Evolutionary conservation across 2,113 vertebrate genomes (phyloP).

Genomic region (Pseudorhombus dupliciocellatus): DNA sequence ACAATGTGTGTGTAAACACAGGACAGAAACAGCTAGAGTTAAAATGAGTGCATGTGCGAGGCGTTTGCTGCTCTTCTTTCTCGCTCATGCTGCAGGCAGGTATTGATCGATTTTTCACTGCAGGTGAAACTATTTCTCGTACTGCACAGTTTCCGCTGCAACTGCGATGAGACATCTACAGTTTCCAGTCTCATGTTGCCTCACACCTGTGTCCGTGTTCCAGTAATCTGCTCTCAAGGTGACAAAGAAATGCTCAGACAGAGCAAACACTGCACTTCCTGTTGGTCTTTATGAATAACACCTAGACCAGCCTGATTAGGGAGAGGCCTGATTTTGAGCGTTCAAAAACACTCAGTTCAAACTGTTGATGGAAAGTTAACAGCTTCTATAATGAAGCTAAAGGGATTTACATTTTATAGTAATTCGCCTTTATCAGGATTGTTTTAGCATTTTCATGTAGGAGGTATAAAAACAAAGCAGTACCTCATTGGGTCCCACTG

Average conservation of each 20-base stretch:
- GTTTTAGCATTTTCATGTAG: not conserved
- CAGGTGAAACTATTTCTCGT: conserved; percentile 1
- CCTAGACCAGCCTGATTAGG: not conserved
- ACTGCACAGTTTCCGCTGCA: not conserved
- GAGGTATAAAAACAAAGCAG: not conserved
- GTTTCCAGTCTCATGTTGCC: not conserved
- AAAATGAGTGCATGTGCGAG: not conserved
- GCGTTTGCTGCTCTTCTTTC: not conserved
- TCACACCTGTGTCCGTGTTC: not conserved
- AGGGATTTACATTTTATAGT: no score
- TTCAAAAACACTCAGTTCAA: no score
- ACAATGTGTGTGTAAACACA: not conserved
- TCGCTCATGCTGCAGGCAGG: not conserved
- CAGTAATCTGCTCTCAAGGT: not conserved
- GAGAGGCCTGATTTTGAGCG: not conserved
- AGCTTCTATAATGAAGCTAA: no score
- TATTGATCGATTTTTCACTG: not conserved
- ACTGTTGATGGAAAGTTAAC: no score
- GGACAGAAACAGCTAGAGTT: not conserved
- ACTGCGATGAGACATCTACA: not conserved
- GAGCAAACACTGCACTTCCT: not conserved
- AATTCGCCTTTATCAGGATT: no score
- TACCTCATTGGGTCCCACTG: conserved; percentile 86
- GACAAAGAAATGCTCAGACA: conserved; percentile 13
- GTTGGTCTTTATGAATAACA: not conserved